Percentiles rank a stretch among this genome's conserved stretches.
Evolutionary conservation across 2,888 invertebrate genomes (phyloP).

Genomic region (Diaperis boleti): DNA sequence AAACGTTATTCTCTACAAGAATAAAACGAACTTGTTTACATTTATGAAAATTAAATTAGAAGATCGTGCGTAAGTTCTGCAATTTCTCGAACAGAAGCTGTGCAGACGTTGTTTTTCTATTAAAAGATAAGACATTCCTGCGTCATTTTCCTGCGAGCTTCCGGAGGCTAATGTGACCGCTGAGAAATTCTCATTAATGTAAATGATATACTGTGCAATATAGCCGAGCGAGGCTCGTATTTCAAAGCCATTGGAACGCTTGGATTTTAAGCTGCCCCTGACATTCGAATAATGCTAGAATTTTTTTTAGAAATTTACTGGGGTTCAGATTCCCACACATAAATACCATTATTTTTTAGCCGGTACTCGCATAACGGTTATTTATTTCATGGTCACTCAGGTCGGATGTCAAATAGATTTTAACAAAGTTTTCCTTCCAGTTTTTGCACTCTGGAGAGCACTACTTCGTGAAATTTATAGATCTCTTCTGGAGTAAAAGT

Average conservation of each 20-base stretch:
- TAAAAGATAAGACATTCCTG: constrained; percentile 59
- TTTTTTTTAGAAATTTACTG: constrained; percentile 26
- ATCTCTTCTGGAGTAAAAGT: not conserved
- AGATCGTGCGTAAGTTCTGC: constrained; percentile 40
- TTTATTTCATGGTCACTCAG: not conserved
- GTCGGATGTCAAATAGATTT: not conserved
- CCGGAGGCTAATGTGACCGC: constrained; percentile 58
- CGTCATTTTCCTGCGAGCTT: constrained; percentile 56
- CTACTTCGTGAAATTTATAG: not conserved
- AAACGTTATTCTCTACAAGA: not conserved
- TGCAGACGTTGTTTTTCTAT: constrained; percentile 55
- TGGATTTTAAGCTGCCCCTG: constrained; percentile 38
- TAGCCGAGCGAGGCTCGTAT: constrained; percentile 51
- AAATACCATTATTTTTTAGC: too few species aligned
- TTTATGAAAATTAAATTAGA: constrained; percentile 40
- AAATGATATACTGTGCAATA: constrained; percentile 60
- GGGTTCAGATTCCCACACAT: constrained; percentile 9
- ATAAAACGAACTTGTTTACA: constrained; percentile 32
- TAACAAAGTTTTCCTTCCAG: not conserved
- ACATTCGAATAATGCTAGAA: constrained; percentile 39
- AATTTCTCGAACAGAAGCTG: constrained; percentile 44
- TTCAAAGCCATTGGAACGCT: constrained; percentile 51
- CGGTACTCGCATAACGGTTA: not conserved
- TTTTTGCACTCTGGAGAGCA: not conserved
- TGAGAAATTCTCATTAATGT: constrained; percentile 61